Conservation (phyloP, 2,797 vertebrate species). For the Anguilla anguilla region DNA sequence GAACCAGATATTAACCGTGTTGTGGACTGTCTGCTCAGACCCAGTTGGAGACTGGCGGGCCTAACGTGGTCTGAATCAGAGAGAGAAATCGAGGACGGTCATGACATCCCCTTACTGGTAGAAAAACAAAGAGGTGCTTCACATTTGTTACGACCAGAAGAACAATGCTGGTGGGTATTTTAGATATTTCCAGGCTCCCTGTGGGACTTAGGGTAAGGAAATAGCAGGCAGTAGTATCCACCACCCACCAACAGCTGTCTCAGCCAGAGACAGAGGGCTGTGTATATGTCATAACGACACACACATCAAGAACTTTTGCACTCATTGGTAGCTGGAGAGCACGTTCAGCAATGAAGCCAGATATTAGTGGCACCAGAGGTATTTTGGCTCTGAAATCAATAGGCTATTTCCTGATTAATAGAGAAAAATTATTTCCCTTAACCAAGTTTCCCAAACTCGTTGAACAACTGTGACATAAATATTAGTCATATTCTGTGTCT, state of each 20-base stretch:
- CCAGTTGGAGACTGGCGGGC: background rate
- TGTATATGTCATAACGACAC: background rate
- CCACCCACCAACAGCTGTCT: background rate
- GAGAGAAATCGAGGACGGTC: background rate
- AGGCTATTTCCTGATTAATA: background rate
- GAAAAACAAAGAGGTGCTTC: background rate
- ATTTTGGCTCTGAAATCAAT: background rate
- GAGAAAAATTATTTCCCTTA: background rate
- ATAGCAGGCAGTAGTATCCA: background rate
- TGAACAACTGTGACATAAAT: background rate
- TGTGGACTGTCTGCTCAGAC: background rate
- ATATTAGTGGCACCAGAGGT: background rate
- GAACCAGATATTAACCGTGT: background rate
- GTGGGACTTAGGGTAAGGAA: background rate
- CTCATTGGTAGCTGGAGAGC: background rate
- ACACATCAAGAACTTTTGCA: background rate
- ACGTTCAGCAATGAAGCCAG: background rate
- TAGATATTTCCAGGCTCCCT: background rate
- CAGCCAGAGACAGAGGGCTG: background rate
- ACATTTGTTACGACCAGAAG: background rate
- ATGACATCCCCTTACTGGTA: background rate
- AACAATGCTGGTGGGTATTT: background rate
- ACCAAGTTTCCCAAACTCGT: background rate
- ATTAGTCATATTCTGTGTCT: constrained; percentile 1
- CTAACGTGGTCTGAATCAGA: background rate